A percentile compares a stretch with the other conserved stretches of the same genome.
These are phyloP conservation scores for Porites divaricata DNA, from an alignment of 92 coral and sea anemone genomes.

Conservation along the genomic window DNA sequence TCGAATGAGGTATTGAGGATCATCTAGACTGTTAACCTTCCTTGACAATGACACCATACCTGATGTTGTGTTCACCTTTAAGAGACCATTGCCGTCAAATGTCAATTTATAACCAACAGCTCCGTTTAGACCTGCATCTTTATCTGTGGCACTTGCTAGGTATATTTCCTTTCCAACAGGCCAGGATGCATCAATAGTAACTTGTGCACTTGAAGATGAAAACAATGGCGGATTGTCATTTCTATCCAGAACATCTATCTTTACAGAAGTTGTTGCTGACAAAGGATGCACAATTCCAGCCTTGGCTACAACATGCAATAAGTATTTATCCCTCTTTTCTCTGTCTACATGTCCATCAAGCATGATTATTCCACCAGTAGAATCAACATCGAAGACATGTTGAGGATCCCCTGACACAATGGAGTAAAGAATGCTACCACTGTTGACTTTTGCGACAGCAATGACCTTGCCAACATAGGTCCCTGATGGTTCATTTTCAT, in stretches of 20 bases:
- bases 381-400: constrained; percentile 71
- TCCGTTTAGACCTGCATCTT: constrained; percentile 87
- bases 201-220: constrained; percentile 55
- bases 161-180: constrained; percentile 65
- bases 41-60: constrained; percentile 79
- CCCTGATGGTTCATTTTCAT: constrained; percentile 88
- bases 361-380: constrained; percentile 90
- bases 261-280: constrained; percentile 75
- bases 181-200: constrained; percentile 77
- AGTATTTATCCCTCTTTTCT: constrained; percentile 69
- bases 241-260: constrained; percentile 78
- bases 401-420: constrained; percentile 89
- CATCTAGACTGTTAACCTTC: constrained; percentile 52
- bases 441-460: constrained; percentile 75
- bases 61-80: constrained; percentile 78
- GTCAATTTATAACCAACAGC: constrained; percentile 80
- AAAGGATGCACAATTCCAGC: constrained; percentile 70
- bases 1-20: constrained; percentile 59
- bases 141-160: constrained; percentile 72
- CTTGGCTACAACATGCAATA: constrained; percentile 75
- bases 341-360: constrained; percentile 82
- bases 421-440: constrained; percentile 63
- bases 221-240: constrained; percentile 91
- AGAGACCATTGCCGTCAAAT: constrained; percentile 65
- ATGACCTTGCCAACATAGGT: constrained; percentile 85